phyloP scores from a whole-genome alignment of 2,888 invertebrate species.

The Apamea epomidion region DNA sequence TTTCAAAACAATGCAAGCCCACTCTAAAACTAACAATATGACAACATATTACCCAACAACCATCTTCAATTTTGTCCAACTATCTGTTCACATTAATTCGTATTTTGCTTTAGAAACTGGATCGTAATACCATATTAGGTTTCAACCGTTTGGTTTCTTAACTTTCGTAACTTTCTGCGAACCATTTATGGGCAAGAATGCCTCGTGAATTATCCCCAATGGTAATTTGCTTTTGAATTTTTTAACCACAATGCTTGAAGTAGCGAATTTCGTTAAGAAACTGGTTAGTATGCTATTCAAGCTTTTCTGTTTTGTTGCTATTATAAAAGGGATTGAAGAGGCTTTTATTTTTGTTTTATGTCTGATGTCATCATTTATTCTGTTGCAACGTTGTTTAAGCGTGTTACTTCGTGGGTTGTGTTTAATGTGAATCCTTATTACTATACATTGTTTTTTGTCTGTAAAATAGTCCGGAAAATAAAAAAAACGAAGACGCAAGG shows the following conservation, averaged over 20 bases:
- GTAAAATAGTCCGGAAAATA: background rate
- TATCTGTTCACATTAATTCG: slow-evolving; percentile 67
- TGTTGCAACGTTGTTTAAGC: slow-evolving; percentile 32
- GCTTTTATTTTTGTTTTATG: slow-evolving; percentile 55
- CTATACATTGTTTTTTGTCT: background rate
- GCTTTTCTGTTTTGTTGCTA: slow-evolving; percentile 58
- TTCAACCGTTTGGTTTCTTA: slow-evolving; percentile 85
- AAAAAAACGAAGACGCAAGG: background rate
- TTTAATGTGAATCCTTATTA: slow-evolving; percentile 15
- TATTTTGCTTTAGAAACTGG: slow-evolving; percentile 82
- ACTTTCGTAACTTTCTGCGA: slow-evolving; percentile 85
- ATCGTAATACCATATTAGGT: slow-evolving; percentile 76
- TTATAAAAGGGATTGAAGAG: slow-evolving; percentile 44
- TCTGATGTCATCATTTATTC: slow-evolving; percentile 61
- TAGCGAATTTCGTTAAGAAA: slow-evolving; percentile 57
- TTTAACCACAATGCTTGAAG: slow-evolving; percentile 63
- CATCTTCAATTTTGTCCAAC: slow-evolving; percentile 64
- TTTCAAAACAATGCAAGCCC: slow-evolving; percentile 41
- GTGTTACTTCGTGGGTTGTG: slow-evolving; percentile 5
- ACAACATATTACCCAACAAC: slow-evolving; percentile 54
- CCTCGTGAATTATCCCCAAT: slow-evolving; percentile 87
- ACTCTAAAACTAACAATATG: slow-evolving; percentile 42
- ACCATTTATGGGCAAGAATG: slow-evolving; percentile 87
- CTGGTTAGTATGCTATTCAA: slow-evolving; percentile 61
- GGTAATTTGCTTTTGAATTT: slow-evolving; percentile 71